Evolutionary conservation across 2,113 vertebrate species (phyloP).

Genomic region (Fukomys damarensis): DNA sequence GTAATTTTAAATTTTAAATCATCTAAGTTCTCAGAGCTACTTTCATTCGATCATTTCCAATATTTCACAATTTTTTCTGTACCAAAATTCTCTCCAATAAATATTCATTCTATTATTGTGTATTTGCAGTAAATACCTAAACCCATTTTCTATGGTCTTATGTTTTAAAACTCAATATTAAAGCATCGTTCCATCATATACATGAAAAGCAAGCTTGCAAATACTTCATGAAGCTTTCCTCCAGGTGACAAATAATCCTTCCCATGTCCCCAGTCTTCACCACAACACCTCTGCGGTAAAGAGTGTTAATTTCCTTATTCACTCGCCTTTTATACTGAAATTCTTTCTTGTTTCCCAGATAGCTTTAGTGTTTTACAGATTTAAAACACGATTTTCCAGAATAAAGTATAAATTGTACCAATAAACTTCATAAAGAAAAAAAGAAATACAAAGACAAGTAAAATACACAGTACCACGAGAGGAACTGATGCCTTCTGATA

Average conservation of each 20-base stretch:
- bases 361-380: not conserved
- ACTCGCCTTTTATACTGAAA: constrained; percentile 30
- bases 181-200: not conserved
- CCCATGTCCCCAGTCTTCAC: not conserved
- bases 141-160: not conserved
- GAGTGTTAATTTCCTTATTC: constrained; percentile 13
- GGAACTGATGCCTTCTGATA: not conserved
- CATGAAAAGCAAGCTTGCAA: not conserved
- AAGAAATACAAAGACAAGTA: constrained; percentile 28
- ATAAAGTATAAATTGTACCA: not conserved
- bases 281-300: not conserved
- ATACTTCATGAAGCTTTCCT: not conserved
- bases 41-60: not conserved
- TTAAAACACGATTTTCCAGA: constrained; percentile 4
- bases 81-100: constrained; percentile 45
- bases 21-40: not conserved
- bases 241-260: not conserved
- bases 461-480: not conserved
- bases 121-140: not conserved
- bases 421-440: no score
- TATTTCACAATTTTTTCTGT: not conserved
- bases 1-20: constrained; percentile 13
- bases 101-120: not conserved
- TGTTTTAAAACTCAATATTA: constrained; percentile 46
- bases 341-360: constrained; percentile 9